Base-by-base conservation (phyloP, 1,140 invertebrate species). In the Drosophila chauvacae region DNA sequence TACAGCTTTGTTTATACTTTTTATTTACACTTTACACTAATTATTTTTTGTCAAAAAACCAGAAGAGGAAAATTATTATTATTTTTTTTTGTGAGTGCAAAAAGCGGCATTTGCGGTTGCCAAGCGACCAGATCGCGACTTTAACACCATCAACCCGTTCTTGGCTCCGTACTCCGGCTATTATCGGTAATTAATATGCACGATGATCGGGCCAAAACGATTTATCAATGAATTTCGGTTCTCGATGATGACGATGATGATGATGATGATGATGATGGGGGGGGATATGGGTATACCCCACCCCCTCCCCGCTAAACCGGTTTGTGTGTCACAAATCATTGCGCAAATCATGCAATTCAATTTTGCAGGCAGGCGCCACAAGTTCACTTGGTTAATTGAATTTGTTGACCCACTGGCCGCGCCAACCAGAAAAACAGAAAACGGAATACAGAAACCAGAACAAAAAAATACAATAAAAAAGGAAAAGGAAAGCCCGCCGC, bases 331-430 rank as follows among this genome's bases (percentile, higher is more conserved):
- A 45, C 57, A 64, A 81, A 77, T 85, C 66, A 85, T 77, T 84
- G 44, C 30, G 26, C 47, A 42, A 39, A 60, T 63, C 82, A 78
- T 80, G 83, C 80, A 86, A 87, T 87, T 83, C 76, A 87, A 86
- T 87, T 86, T 69, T 62, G 42, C 37, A 60, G 56, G 42, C 37
- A 60, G 56, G 69, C 83, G 80, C 84, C 80, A 84, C 83, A 87
- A 87, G 83, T 87, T 87, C 83, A 87, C 63, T 77, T 88, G 77
- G 85, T 84, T 88, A 85, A 88, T 88, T 88, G 77, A 88, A 88
- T 88, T 88, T 84, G 81, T 77, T 88, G 85, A 90, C 84, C 84
- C 85, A 90, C 73, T 81, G 71, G 60, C 71, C 23, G 20, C 61
- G 58, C 69, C 69, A 55, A 71, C 62, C 33, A 48, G 51, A 77